Evolutionary conservation across 2,888 invertebrate species (phyloP).

Genomic region (Conus canariensis): DNA sequence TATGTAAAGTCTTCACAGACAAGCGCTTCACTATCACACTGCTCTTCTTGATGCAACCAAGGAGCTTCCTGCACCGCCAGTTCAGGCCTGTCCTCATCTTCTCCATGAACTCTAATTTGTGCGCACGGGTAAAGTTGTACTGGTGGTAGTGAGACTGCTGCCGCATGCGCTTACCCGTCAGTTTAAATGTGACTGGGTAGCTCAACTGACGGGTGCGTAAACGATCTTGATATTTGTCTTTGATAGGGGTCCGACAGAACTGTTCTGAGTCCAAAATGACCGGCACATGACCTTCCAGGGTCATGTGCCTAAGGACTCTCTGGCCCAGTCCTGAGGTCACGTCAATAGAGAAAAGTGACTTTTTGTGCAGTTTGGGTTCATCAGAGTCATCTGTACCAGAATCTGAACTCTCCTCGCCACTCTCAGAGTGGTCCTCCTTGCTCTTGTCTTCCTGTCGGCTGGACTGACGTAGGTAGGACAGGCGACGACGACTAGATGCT

Average conservation of each 20-base stretch:
- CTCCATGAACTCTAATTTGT: constrained; percentile 64
- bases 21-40: constrained; percentile 59
- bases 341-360: constrained; percentile 68
- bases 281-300: constrained; percentile 58
- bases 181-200: constrained; percentile 65
- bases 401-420: constrained; percentile 52
- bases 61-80: constrained; percentile 58
- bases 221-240: constrained; percentile 64
- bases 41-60: constrained; percentile 58
- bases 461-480: constrained; percentile 41
- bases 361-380: constrained; percentile 42
- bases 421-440: constrained; percentile 55
- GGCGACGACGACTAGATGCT: constrained; percentile 43
- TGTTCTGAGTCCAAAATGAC: constrained; percentile 63
- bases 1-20: constrained; percentile 56
- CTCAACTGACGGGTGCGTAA: constrained; percentile 62
- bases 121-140: constrained; percentile 65
- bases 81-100: constrained; percentile 65
- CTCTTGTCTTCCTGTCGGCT: constrained; percentile 29
- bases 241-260: constrained; percentile 69
- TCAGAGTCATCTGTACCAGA: constrained; percentile 38
- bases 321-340: constrained; percentile 70
- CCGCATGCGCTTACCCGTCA: constrained; percentile 52
- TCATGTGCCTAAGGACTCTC: constrained; percentile 68
- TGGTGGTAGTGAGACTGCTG: constrained; percentile 56